Percentiles rank a stretch among this genome's conserved stretches.
Conservation (phyloP, 2,113 vertebrate species). For the Ondatra zibethicus region DNA sequence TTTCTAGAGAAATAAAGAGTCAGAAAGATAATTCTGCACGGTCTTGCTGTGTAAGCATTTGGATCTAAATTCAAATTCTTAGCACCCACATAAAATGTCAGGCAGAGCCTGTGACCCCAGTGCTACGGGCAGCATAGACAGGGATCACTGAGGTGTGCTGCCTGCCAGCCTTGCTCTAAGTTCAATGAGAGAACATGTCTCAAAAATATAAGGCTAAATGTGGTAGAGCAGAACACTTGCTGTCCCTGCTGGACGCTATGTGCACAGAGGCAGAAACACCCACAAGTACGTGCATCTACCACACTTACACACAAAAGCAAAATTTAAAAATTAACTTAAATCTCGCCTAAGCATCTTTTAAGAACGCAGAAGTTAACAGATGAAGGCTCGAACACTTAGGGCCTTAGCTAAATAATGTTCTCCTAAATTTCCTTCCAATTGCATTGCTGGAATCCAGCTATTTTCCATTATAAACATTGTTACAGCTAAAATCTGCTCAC, state of each 20-base stretch:
- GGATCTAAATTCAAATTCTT: neutral
- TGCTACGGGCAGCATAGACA: neutral
- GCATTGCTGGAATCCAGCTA: neutral
- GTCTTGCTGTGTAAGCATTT: neutral
- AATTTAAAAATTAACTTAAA: neutral
- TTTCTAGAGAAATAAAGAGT: neutral
- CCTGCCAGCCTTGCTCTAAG: neutral
- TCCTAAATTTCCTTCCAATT: neutral
- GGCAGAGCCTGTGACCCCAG: neutral
- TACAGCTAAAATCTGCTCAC: neutral
- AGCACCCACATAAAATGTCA: neutral
- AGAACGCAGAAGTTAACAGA: neutral
- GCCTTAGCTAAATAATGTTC: constrained; percentile 13
- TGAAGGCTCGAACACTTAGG: neutral
- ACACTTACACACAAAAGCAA: neutral
- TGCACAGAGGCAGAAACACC: neutral
- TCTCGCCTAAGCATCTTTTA: neutral
- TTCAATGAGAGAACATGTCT: neutral
- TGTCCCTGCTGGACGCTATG: neutral
- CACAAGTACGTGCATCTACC: neutral
- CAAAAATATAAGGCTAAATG: neutral
- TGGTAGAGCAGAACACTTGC: neutral
- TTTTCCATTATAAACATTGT: constrained; percentile 10
- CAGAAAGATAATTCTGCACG: neutral
- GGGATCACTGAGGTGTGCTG: neutral